Base-by-base conservation (phyloP, 1,140 invertebrate species). In the Pseudoatta argentina region DNA sequence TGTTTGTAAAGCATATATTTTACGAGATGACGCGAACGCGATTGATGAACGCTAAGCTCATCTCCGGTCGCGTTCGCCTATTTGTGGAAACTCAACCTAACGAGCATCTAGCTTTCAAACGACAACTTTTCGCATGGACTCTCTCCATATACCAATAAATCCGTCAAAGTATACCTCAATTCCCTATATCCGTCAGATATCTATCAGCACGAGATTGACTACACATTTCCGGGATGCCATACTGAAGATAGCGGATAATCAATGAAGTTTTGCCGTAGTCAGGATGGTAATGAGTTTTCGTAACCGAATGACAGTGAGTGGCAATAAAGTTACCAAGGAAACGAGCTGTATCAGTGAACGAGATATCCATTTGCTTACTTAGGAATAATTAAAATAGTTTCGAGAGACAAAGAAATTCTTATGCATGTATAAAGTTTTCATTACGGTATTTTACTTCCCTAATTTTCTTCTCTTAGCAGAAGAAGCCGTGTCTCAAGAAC, bases 311-410 rank as follows among this genome's bases (percentile, higher is more conserved):
- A 85, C 82, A 53, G 61, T 48, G 63, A 39, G 63, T 63, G 66
- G 18, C 44, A 12, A n/a, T 71, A 48, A 89, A 89, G 82, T 88
- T 88, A 63, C 27, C 67, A 59, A 63, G 55, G 57, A 88, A 85
- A 86, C 78, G 24, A 61, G 27, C 39, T 18, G 48, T 55, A 77
- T 21, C 81, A 73, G 51, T 67, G 77, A 79, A 63, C 63, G 24
- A 48, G 66, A 83, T 83, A 81, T 71, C 53, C 78, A 87, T 79
- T 87, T 89, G 87, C 82, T 76, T 64, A 88, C 85, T 93, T 90
- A 90, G 89, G 89, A 93, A 91, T 93, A 91, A 92, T 93, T 91
- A 91, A 91, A 89, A 72, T 92, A 93, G 89, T 93, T 93, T 93
- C 87, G 27, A 57, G 73, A 91, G 91, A 93, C 92, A 93, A 93